Base-by-base conservation (phyloP, 2,797 vertebrate genomes). In the Chloroceryle inda region DNA sequence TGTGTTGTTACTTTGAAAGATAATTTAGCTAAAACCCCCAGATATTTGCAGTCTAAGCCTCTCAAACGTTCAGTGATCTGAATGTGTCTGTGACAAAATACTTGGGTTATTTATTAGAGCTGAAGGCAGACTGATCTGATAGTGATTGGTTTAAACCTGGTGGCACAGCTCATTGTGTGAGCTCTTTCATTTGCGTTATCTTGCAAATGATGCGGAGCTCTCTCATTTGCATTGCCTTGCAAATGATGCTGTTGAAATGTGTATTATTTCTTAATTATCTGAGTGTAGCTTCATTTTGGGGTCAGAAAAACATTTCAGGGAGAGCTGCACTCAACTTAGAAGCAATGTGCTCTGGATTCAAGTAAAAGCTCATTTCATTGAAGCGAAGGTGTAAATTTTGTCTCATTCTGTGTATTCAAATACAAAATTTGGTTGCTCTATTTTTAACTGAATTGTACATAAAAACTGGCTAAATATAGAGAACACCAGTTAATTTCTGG, bases 381-480 rank as follows among this genome's bases (percentile, higher is more conserved):
- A 76, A 73, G 44, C 6, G 8, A 50, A 76, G 37, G 12, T 67
- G 52, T 45, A 67, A 68, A 11, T 83, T 85, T 64, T 67, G 52
- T 61, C 47, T 56, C 13, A 35, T 50, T 44, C 13, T 74, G 29
- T 76, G 17, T 75, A 24, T 67, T 79, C 63, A 81, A 94, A 53
- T 64, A 45, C 27, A 67, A 47, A 67, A 20, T 56, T 44, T 42
- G 18, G 13, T 19, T 87, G n/a, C 26, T 77, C 47, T 90, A 15
- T 91, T 93, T 94, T 89, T 64, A 94, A 75, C 55, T 49, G 52
- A 76, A 38, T 78, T 87, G 37, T 40, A 21, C 33, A 20, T 52
- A 71, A 93, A 93, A 66, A 50, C 19, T 62, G 61, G 18, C 84
- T 85, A 89, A 96, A 87, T 83, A 49, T 42, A 91, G 86, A 42